phyloP scores from a whole-genome alignment of 2,797 vertebrate species.

The Podarcis lilfordi region DNA sequence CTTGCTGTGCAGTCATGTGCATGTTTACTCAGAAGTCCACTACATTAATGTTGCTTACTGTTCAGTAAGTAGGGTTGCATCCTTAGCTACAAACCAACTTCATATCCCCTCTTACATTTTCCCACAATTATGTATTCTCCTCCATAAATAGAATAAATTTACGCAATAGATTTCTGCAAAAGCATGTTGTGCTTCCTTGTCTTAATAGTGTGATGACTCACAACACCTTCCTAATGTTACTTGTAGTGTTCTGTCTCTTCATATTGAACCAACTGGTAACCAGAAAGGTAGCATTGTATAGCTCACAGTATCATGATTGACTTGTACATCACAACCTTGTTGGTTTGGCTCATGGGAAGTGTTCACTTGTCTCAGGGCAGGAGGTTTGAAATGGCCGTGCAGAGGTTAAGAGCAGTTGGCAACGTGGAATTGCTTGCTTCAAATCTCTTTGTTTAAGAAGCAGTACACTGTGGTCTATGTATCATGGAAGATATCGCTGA shows the following conservation, averaged over 20 bases:
- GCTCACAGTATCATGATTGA: neutral
- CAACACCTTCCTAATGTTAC: neutral
- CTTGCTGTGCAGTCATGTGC: neutral
- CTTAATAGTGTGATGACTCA: neutral
- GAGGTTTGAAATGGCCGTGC: neutral
- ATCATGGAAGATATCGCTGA: neutral
- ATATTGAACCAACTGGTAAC: neutral
- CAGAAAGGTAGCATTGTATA: neutral
- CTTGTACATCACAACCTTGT: neutral
- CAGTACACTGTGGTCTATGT: neutral
- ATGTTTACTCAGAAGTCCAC: too few species aligned
- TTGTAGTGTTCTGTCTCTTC: neutral
- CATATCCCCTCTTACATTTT: neutral
- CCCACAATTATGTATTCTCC: neutral
- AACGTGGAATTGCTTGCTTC: neutral
- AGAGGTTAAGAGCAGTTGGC: neutral
- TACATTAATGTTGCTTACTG: neutral
- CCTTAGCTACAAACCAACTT: neutral
- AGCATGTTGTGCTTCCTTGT: too few species aligned
- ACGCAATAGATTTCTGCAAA: neutral
- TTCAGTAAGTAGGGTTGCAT: neutral
- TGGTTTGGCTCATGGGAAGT: neutral
- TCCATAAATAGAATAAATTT: neutral
- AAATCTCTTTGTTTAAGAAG: too few species aligned
- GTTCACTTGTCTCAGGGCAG: neutral